phyloP scores from a whole-genome alignment of 2,888 invertebrate genomes.

The Diaphora mendica region DNA sequence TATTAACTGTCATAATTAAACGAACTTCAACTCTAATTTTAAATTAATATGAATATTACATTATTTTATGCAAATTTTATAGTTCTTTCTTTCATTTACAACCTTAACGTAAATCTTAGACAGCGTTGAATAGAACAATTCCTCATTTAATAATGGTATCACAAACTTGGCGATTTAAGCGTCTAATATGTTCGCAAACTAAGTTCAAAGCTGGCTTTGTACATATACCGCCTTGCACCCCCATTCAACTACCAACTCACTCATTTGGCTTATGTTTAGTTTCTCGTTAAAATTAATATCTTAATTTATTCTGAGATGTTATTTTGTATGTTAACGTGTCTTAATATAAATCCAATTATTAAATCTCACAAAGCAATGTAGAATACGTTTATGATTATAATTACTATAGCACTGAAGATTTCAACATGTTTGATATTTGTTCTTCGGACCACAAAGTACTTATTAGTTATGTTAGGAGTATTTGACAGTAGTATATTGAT shows the following conservation, averaged over 20 bases:
- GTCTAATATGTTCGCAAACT: constrained; percentile 47
- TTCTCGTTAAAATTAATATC: constrained; percentile 11
- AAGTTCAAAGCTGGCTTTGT: constrained; percentile 33
- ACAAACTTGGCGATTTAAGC: constrained; percentile 39
- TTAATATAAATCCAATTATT: neutral
- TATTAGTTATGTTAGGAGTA: neutral
- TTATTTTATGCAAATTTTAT: neutral
- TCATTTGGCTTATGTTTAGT: constrained; percentile 2
- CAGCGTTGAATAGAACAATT: neutral
- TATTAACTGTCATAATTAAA: neutral
- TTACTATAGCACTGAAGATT: neutral
- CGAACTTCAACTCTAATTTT: neutral
- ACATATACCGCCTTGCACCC: constrained; percentile 1
- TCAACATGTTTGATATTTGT: neutral
- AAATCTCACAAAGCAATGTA: neutral
- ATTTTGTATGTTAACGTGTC: neutral
- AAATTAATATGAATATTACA: neutral
- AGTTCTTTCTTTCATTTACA: neutral
- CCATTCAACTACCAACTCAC: constrained; percentile 19
- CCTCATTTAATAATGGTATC: constrained; percentile 12
- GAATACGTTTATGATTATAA: neutral
- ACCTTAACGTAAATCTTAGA: neutral
- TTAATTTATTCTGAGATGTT: constrained; percentile 15
- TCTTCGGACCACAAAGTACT: neutral
- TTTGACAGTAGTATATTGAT: neutral